phyloP scores from a whole-genome alignment of 2,113 vertebrate genomes.

The Ageneiosus marmoratus region DNA sequence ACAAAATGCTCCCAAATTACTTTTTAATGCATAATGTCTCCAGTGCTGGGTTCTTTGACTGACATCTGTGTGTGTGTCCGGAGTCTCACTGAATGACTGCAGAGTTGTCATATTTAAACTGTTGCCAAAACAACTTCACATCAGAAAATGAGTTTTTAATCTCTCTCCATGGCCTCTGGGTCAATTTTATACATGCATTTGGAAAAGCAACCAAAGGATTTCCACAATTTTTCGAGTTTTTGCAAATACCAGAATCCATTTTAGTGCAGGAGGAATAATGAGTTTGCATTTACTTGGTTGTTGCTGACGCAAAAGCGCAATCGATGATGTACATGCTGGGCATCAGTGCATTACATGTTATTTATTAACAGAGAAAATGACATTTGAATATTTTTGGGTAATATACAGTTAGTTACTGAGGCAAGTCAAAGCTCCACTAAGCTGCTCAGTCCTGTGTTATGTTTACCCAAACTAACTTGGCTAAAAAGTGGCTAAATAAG shows the following conservation, averaged over 20 bases:
- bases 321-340: neutral
- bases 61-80: neutral
- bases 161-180: slow-evolving; percentile 28
- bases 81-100: neutral
- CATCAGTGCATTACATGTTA: neutral
- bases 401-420: neutral
- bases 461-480: neutral
- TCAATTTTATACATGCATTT: slow-evolving; percentile 4
- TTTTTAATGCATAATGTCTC: neutral
- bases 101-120: neutral
- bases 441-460: neutral
- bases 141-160: slow-evolving; percentile 47
- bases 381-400: neutral
- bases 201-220: neutral
- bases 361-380: neutral
- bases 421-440: neutral
- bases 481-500: neutral
- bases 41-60: neutral
- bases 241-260: slow-evolving; percentile 25
- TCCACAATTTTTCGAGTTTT: neutral
- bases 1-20: neutral
- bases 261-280: slow-evolving; percentile 8
- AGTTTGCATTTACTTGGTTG: neutral
- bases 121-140: slow-evolving; percentile 39
- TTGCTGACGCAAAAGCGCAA: neutral